Conservation (phyloP, 2,888 invertebrate genomes). For the Pegoplata infirma region DNA sequence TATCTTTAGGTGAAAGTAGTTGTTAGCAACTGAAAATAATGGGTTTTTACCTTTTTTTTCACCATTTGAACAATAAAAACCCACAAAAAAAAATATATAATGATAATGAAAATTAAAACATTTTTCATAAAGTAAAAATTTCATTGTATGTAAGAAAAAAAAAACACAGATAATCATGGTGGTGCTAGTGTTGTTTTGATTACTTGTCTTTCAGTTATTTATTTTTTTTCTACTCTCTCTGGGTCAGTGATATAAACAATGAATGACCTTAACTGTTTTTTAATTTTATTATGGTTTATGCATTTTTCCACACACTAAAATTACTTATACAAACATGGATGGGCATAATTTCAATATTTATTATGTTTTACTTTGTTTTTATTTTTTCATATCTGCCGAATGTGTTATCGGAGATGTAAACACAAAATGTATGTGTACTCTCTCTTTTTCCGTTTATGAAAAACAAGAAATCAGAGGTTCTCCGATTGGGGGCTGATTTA, state of each 20-base stretch:
- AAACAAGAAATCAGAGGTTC: not conserved
- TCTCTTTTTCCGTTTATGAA: not conserved
- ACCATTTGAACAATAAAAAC: not conserved
- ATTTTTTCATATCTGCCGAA: too few species aligned
- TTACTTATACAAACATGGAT: not conserved
- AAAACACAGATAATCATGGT: not conserved
- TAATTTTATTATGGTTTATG: constrained; percentile 54
- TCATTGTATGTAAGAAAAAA: not conserved
- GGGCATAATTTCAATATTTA: not conserved
- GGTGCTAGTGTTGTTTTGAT: not conserved
- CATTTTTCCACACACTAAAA: not conserved
- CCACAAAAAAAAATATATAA: not conserved
- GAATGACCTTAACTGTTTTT: constrained; percentile 61
- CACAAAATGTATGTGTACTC: not conserved
- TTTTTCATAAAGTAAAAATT: not conserved
- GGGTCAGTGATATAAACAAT: constrained; percentile 59
- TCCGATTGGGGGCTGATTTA: not conserved
- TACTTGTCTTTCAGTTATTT: not conserved
- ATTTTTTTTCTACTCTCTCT: constrained; percentile 39
- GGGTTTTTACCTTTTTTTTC: not conserved
- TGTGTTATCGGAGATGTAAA: not conserved
- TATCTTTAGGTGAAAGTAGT: not conserved
- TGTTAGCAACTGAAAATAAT: not conserved
- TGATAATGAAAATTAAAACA: not conserved
- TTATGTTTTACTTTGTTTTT: not conserved